A percentile compares a stretch with the other conserved stretches of the same genome.
phyloP scores from a whole-genome alignment of 2,113 vertebrate genomes.

The Gasterosteus nipponicus region DNA sequence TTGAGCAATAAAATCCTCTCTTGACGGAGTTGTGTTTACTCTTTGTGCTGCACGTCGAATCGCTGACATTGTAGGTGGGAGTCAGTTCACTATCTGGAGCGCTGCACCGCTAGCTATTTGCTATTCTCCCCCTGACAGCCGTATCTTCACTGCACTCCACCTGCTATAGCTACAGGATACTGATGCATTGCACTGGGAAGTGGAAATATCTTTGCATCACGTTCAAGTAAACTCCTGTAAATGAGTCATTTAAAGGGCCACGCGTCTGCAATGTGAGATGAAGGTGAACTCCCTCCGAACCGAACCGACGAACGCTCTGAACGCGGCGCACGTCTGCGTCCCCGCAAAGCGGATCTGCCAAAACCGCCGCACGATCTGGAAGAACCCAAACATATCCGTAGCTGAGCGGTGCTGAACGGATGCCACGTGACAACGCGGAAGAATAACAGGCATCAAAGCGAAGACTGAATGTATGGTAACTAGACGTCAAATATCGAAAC shows the following conservation, averaged over 20 bases:
- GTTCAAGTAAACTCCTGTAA: slow-evolving; percentile 1
- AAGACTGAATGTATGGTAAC: slow-evolving; percentile 62
- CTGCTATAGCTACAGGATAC: slow-evolving; percentile 1
- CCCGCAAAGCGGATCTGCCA: slow-evolving; percentile 25
- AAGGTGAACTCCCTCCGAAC: slow-evolving; percentile 31
- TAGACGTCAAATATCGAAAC: slow-evolving; percentile 59
- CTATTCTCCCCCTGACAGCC: slow-evolving; percentile 6
- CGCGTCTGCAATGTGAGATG: slow-evolving; percentile 22
- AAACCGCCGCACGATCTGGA: slow-evolving; percentile 12
- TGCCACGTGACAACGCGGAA: not conserved
- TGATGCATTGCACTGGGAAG: not conserved
- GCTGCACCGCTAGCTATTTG: slow-evolving; percentile 30
- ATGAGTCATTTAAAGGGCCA: slow-evolving; percentile 21
- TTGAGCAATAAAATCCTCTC: slow-evolving; percentile 56
- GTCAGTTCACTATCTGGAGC: slow-evolving; percentile 46
- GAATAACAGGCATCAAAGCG: slow-evolving; percentile 43
- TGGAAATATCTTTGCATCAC: not conserved
- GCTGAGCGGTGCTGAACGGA: slow-evolving; percentile 1
- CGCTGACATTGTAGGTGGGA: slow-evolving; percentile 52
- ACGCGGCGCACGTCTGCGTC: slow-evolving; percentile 8
- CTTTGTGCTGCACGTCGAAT: slow-evolving; percentile 53
- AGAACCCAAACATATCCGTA: too few species aligned
- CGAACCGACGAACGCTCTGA: slow-evolving; percentile 37
- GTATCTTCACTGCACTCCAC: not conserved
- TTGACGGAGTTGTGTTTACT: slow-evolving; percentile 58